phyloP scores from a whole-genome alignment of 2,888 invertebrate genomes.

The Galerucella calmariensis region DNA sequence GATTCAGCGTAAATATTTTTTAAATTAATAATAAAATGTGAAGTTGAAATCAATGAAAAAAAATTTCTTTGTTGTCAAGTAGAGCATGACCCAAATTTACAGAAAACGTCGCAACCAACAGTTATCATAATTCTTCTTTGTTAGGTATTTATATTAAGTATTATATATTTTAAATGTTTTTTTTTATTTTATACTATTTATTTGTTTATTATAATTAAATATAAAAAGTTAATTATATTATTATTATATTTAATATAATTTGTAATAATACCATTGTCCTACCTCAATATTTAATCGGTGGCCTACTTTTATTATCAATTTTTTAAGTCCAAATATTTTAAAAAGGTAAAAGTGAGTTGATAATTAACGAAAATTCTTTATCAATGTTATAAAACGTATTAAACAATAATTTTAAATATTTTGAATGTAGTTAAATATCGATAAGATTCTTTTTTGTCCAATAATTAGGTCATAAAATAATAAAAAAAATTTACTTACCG shows the following conservation, averaged over 20 bases:
- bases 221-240: not conserved
- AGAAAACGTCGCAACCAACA: constrained; percentile 10
- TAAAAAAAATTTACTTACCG: constrained; percentile 53
- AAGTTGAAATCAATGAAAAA: not conserved
- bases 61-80: constrained; percentile 13
- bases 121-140: not conserved
- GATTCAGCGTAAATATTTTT: not conserved
- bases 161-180: too few relatives aligned
- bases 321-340: not conserved
- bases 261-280: not conserved
- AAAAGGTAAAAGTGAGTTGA: constrained; percentile 11
- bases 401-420: not conserved
- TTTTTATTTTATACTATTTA: too few relatives aligned
- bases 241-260: not conserved
- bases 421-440: not conserved
- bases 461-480: not conserved
- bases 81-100: constrained; percentile 27
- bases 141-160: not conserved
- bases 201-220: too few relatives aligned
- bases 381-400: constrained; percentile 8
- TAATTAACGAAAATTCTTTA: not conserved
- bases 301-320: constrained; percentile 8
- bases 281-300: constrained; percentile 5
- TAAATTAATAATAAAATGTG: not conserved
- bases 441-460: not conserved